Conservation (phyloP, 2,888 invertebrate genomes). For the Embidobia sp. region DNA sequence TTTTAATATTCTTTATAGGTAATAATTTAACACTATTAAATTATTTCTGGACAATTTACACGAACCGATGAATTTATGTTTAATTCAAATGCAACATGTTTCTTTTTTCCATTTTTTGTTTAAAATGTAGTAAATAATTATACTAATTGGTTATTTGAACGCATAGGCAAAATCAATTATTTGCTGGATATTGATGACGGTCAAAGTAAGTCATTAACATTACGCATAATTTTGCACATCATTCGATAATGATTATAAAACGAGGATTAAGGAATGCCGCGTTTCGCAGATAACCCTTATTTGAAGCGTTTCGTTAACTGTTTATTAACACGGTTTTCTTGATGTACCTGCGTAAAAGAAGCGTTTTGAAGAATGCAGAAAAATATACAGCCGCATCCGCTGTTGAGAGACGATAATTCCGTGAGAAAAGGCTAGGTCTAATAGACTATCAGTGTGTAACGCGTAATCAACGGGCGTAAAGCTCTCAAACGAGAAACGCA, state of each 20-base stretch:
- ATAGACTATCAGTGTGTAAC: conserved; percentile 66
- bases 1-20: too few species aligned
- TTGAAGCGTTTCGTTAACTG: conserved; percentile 48
- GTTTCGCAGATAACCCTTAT: conserved; percentile 28
- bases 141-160: too few species aligned
- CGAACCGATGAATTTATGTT: too few species aligned
- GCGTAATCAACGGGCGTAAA: conserved; percentile 67
- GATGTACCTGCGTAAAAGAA: conserved; percentile 39
- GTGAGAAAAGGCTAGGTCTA: conserved; percentile 62
- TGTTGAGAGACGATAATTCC: conserved; percentile 53
- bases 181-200: too few species aligned
- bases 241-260: conserved; percentile 28
- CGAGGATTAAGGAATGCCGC: background rate
- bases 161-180: too few species aligned
- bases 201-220: conserved; percentile 23
- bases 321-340: conserved; percentile 51
- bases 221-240: conserved; percentile 27
- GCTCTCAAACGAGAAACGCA: conserved; percentile 63
- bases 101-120: too few species aligned
- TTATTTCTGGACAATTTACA: too few species aligned
- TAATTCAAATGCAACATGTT: too few species aligned
- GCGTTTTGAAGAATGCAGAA: conserved; percentile 53
- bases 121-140: too few species aligned
- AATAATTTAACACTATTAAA: too few species aligned
- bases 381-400: conserved; percentile 55